A percentile compares a stretch with the other conserved stretches of the same genome.
phyloP scores from a whole-genome alignment of 2,888 invertebrate genomes.

The Polydrusus pterygomalis region DNA sequence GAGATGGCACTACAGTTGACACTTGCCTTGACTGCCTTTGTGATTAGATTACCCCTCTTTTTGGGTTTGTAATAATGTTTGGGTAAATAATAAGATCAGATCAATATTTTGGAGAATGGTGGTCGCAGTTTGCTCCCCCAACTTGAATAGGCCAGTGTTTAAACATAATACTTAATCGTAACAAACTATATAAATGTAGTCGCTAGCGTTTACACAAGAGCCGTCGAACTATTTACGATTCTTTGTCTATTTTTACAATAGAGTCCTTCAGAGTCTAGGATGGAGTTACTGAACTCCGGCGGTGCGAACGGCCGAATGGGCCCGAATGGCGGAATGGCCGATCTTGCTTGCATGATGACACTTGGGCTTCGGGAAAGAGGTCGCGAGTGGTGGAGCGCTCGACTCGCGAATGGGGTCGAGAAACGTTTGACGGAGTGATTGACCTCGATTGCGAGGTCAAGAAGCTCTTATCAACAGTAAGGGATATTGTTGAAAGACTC shows the following conservation, averaged over 20 bases:
- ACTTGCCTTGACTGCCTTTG: too few relatives aligned
- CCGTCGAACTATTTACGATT: constrained; percentile 25
- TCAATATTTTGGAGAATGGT: too few relatives aligned
- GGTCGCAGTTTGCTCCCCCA: too few relatives aligned
- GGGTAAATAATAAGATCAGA: too few relatives aligned
- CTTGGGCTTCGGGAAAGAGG: constrained; percentile 59
- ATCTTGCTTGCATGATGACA: constrained; percentile 43
- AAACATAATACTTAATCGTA: not conserved
- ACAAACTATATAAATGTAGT: too few relatives aligned
- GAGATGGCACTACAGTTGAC: too few relatives aligned
- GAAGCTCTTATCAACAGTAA: constrained; percentile 6
- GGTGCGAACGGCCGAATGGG: constrained; percentile 54
- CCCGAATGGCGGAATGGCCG: constrained; percentile 53
- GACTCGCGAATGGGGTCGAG: constrained; percentile 67
- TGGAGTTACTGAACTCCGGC: constrained; percentile 56
- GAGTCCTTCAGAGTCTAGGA: constrained; percentile 41
- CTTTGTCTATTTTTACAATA: constrained; percentile 27
- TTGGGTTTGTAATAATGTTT: too few relatives aligned
- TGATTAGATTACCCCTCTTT: too few relatives aligned
- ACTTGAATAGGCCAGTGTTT: not conserved
- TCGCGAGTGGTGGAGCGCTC: constrained; percentile 48
- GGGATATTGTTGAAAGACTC: not conserved
- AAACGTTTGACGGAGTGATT: constrained; percentile 65
- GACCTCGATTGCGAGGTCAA: constrained; percentile 62
- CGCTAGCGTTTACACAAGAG: constrained; percentile 12